phyloP scores from a whole-genome alignment of 2,113 vertebrate genomes.

The Mobula hypostoma region DNA sequence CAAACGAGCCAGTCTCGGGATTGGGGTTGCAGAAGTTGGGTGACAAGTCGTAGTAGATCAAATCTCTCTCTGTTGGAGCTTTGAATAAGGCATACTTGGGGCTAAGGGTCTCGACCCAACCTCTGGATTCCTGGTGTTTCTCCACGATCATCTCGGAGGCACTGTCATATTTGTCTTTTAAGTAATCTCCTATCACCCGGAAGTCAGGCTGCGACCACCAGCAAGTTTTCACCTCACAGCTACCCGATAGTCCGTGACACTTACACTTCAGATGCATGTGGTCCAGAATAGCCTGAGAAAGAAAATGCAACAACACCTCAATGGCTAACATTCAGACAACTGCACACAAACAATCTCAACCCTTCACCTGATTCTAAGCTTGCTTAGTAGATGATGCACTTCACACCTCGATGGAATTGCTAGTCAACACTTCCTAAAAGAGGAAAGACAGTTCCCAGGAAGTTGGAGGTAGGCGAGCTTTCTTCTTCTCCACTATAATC shows the following conservation, averaged over 20 bases:
- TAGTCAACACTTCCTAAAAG: neutral
- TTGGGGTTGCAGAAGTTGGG: slow-evolving; percentile 74
- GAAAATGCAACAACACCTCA: slow-evolving; percentile 24
- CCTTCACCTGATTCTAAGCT: neutral
- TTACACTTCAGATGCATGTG: slow-evolving; percentile 75
- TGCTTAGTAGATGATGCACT: neutral
- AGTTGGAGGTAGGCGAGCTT: too few relatives aligned
- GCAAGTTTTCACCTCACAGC: slow-evolving; percentile 74
- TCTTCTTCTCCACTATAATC: too few relatives aligned
- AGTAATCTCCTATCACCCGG: slow-evolving; percentile 66
- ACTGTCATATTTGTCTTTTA: slow-evolving; percentile 75
- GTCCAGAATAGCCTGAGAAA: slow-evolving; percentile 62
- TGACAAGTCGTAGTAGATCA: slow-evolving; percentile 70
- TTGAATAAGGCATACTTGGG: slow-evolving; percentile 73
- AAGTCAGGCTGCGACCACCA: slow-evolving; percentile 76
- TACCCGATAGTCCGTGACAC: slow-evolving; percentile 69
- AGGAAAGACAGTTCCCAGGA: neutral
- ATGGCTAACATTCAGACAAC: neutral
- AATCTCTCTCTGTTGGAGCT: slow-evolving; percentile 64
- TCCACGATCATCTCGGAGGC: slow-evolving; percentile 74
- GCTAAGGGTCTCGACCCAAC: slow-evolving; percentile 70
- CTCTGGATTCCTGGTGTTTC: slow-evolving; percentile 67
- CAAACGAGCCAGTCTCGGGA: slow-evolving; percentile 66
- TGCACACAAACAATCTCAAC: neutral
- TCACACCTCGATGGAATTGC: neutral